Base-by-base conservation (phyloP, 2,797 vertebrate genomes). In the Masticophis lateralis region DNA sequence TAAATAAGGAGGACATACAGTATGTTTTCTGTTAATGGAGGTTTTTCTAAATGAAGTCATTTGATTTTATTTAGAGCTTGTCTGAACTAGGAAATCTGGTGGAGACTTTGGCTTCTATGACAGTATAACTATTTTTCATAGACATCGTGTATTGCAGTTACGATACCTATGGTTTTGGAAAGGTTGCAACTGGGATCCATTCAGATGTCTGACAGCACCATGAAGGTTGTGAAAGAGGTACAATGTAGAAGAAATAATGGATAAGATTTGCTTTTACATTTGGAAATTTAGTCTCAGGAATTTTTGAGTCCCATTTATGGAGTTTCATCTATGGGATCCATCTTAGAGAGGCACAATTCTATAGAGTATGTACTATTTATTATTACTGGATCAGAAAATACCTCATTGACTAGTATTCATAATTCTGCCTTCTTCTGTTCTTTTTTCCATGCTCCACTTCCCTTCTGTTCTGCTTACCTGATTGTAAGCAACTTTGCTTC, bases 11-110 rank as follows among this genome's bases (percentile, higher is more conserved):
- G 89, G 53, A 86, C 27, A 90, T 43, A 47, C n/a, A 90, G 22
- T 25, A 6, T 93, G 69, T 56, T 79, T 90, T 91, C 86, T 28
- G 32, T 88, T 69, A 93, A 88, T 79, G 61, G 37, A 83, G 12
- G 88, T 89, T 37, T 91, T 93, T 91, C 92, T 93, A 88, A 16
- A 74, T 91, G 61, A 87, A 66, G 79, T 69, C 53, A 90, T 90
- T 51, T 90, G 74, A 53, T 60, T 90, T 86, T 89, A 61, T 55
- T 43, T 93, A 51, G 79, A 51, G 66, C 37, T 87, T 69, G 79
- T 69, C 89, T 92, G 59, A 74, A 56, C n/a, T 43, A 90, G 90
- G 69, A 86, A 61, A 83, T 86, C 90, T 86, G 55, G 43, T 86
- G 61, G 37, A 90, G 59, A 93, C 74, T 79, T 92, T 92, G 74